These are phyloP conservation scores for Phaonia tiefii DNA, from an alignment of 2,888 invertebrate species.

Conservation along the genomic window DNA sequence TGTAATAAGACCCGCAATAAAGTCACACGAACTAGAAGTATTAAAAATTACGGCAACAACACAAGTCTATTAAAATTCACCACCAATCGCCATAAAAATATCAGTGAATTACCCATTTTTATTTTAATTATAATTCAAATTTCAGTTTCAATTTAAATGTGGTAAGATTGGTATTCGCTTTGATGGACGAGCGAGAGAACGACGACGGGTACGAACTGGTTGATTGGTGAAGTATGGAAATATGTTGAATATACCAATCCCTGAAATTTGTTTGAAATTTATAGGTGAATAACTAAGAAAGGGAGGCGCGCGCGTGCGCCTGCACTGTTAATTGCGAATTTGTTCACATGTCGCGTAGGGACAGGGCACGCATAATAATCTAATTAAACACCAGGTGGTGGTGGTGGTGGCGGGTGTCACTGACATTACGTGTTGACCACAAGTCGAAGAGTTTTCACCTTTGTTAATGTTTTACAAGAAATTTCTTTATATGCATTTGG, in stretches of 20 bases:
- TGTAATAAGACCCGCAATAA: conserved; percentile 30
- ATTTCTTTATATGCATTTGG: too few species aligned
- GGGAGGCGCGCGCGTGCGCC: background rate
- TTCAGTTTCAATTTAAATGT: conserved; percentile 9
- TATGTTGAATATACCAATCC: conserved; percentile 9
- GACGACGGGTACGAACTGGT: too few species aligned
- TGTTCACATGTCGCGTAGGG: background rate
- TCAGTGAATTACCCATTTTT: too few species aligned
- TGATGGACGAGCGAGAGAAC: background rate
- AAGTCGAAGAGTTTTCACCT: conserved; percentile 23
- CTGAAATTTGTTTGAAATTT: conserved; percentile 22
- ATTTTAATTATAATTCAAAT: background rate
- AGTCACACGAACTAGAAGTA: conserved; percentile 17
- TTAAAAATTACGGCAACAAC: conserved; percentile 11
- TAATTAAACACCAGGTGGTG: background rate
- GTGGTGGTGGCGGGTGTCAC: background rate
- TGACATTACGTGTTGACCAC: background rate
- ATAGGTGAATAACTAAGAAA: background rate
- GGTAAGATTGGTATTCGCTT: conserved; percentile 2
- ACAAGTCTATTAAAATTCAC: conserved; percentile 43
- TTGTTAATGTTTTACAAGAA: conserved; percentile 27
- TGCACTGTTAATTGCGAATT: conserved; percentile 17
- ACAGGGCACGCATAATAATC: background rate
- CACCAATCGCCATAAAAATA: conserved; percentile 18
- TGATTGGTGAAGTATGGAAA: conserved; percentile 6